Percentiles rank a stretch among this genome's conserved stretches.
These are phyloP conservation scores for Tinea pellionella DNA, from an alignment of 2,888 invertebrate genomes.

Conservation along the genomic window DNA sequence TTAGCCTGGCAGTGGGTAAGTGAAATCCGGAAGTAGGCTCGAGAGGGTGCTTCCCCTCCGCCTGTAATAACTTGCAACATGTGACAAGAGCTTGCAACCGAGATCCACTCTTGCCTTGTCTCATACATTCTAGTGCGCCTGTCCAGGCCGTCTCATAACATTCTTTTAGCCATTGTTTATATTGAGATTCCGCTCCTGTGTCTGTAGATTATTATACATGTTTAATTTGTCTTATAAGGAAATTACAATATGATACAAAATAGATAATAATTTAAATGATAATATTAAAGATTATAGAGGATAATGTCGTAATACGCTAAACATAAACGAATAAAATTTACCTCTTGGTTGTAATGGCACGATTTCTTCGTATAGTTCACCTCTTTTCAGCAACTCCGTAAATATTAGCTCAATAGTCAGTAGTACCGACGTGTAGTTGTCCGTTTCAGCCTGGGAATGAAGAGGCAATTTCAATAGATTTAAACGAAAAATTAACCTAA, in stretches of 20 bases:
- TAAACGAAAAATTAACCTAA: constrained; percentile 25
- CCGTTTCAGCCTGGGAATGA: constrained; percentile 49
- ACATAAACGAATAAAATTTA: constrained; percentile 24
- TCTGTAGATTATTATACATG: not conserved
- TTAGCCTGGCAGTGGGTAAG: constrained; percentile 76
- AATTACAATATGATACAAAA: too few relatives aligned
- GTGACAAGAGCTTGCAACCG: constrained; percentile 76
- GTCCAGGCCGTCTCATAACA: constrained; percentile 76
- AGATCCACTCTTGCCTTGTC: constrained; percentile 57
- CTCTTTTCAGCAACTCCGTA: constrained; percentile 73
- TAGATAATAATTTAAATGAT: too few relatives aligned
- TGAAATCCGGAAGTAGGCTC: constrained; percentile 63
- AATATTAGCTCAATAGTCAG: constrained; percentile 80
- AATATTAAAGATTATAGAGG: too few relatives aligned
- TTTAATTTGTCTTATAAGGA: too few relatives aligned
- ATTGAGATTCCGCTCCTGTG: constrained; percentile 69
- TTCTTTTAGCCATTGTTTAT: constrained; percentile 75
- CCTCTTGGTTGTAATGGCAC: constrained; percentile 69
- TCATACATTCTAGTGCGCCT: constrained; percentile 70
- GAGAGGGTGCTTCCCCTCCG: constrained; percentile 77
- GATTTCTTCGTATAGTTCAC: constrained; percentile 73
- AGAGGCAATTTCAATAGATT: not conserved
- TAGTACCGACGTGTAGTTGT: constrained; percentile 68
- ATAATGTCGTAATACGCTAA: too few relatives aligned
- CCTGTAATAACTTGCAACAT: constrained; percentile 77